Evolutionary conservation across 2,113 vertebrate genomes (phyloP), one percentile per base, ranked within the genome.

Genomic region (Grammomys surdaster): DNA sequence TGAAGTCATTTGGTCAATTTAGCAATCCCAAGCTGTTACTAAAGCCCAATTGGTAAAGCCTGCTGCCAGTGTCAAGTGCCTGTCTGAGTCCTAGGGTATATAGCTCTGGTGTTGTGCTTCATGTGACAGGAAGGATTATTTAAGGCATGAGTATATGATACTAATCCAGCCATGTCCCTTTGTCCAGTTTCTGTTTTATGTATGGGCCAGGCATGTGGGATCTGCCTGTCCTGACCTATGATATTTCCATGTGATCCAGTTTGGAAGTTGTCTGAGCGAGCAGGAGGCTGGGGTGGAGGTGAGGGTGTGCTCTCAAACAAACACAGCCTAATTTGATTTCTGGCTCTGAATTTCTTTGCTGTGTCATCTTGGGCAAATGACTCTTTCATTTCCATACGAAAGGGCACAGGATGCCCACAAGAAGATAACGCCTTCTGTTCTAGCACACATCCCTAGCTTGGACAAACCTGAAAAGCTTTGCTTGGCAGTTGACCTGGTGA

Each of bases 1-100:
- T 73, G 78, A 81, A 94, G 4, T 67, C 95, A 48, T 75, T 93
- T 13, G 58, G 81, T 89, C 63, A 82, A 67, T 85, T 93, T 28
- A 88, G 92, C 26, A 16, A 75, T 67, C 48, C 54, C 0, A 4
- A 76, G 80, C 85, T 80, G 19, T n/a, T 81, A 84, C 75, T 65
- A 58, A 75, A 73, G n/a, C 70, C 63, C 43, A 28, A 0, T 5
- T 91, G 82, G 56, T 91, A 51, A 80, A 77, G 24, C 63, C 48
- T 36, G 40, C 9, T 33, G 48, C 28, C 0, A 0, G 5, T 26
- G 77, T 31, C 82, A 60, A 40, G 24, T 4, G 58, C 19, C 78
- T 1, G 36, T 89, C 9, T 0, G 2, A 0, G 9, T 33, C 82
- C 43, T 43, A 76, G 43, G 2, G 10, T 13, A 0, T 13, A 0